Evolutionary conservation across 2,888 invertebrate species (phyloP), one percentile per base, ranked within the genome.

Genomic region (Philopedon plagiatum): DNA sequence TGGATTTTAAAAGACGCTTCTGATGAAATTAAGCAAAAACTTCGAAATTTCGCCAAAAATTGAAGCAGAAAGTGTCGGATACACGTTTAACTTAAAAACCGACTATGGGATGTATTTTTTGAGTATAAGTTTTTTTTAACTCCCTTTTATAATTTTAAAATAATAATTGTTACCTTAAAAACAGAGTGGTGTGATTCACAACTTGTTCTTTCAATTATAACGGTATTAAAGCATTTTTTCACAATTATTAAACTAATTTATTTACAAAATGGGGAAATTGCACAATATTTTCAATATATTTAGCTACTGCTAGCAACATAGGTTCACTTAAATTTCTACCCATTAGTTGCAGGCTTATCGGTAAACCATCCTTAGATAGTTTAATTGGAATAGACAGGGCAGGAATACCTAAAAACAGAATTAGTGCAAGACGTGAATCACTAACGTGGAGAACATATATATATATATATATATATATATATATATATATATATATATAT

Each of bases 291-390:
- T 97, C 96, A 77, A 98, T 91, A 89, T 90, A 95, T 77, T 91
- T 93, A 0, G 95, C 95, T 18, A 94, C 90, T 75, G 90, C 91
- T 8, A 98, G 85, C 69, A 98, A 83, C 73, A 90, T 83, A 44
- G 91, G 87, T 84, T 98, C 98, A 13, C 92, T 91, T 63, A 94
- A 89, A 76, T 88, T 88, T 1, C 91, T 92, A 0, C 94, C 95
- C 89, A 98, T 96, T 7, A 99, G 83, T 85, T 98, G 98, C 57
- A 98, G 83, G 57, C 96, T 92, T 11, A 98, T 85, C 0, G 98
- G 98, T 67, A 98, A 85, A 3, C 92, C 91, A 63, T 89, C 88
- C 26, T 84, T 85, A 0, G 96, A 95, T 29, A 97, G 84, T 64
- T 89, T 88, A 60, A 96, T 91, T 0, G 98, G 98, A 74, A 98